phyloP scores from a whole-genome alignment of 2,113 vertebrate genomes.

The Plecotus auritus region DNA sequence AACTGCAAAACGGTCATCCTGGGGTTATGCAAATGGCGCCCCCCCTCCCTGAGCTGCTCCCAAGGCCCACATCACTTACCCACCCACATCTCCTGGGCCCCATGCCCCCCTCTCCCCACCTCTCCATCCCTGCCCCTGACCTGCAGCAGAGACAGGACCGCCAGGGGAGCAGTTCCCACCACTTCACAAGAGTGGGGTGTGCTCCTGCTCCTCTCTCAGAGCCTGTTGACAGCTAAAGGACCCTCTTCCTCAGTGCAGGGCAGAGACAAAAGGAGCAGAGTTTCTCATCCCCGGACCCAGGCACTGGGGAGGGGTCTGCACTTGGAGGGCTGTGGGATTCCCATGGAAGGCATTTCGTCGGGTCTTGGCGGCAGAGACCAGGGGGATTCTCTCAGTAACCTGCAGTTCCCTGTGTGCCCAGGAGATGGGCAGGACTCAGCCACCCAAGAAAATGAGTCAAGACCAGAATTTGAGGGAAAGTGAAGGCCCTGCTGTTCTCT shows the following conservation, averaged over 20 bases:
- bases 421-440: background rate
- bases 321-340: background rate
- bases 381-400: background rate
- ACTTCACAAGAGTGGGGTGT: too few species aligned
- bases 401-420: background rate
- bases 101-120: background rate
- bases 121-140: background rate
- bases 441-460: background rate
- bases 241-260: background rate
- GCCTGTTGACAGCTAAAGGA: background rate
- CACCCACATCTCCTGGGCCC: background rate
- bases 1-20: background rate
- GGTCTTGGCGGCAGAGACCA: background rate
- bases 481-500: background rate
- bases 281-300: background rate
- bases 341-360: background rate
- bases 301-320: too few species aligned
- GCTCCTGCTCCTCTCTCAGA: background rate
- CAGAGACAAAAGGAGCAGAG: background rate
- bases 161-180: background rate
- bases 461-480: background rate
- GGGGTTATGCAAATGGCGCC: background rate
- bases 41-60: background rate
- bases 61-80: background rate
- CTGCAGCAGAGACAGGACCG: background rate